A percentile compares a stretch with the other conserved stretches of the same genome.
phyloP scores from a whole-genome alignment of 2,113 vertebrate genomes.

The Microcebus ravelobensis region DNA sequence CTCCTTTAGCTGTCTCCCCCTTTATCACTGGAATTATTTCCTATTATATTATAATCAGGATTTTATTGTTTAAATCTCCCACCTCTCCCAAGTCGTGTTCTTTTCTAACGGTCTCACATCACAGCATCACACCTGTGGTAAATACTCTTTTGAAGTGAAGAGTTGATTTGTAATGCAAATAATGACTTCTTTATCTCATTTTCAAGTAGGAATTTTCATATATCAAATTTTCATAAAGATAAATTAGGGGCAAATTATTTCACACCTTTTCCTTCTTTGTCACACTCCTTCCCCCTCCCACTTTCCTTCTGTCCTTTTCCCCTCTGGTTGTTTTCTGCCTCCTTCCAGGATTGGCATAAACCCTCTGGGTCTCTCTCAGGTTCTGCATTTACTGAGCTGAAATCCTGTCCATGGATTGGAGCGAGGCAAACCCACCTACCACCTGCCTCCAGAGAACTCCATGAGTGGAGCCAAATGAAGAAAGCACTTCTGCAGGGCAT shows the following conservation, averaged over 20 bases:
- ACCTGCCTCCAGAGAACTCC: background rate
- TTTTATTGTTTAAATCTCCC: constrained; percentile 72
- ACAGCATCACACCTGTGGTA: constrained; percentile 76
- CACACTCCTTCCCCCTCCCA: background rate
- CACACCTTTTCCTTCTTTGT: constrained; percentile 58
- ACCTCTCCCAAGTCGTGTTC: constrained; percentile 63
- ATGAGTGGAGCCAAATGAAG: background rate
- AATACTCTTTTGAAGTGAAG: constrained; percentile 77
- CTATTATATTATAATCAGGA: constrained; percentile 54
- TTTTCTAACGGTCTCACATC: constrained; percentile 69
- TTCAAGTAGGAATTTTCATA: constrained; percentile 74
- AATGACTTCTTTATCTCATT: constrained; percentile 77
- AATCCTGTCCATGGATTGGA: background rate
- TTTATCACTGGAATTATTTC: constrained; percentile 64
- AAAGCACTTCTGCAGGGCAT: background rate
- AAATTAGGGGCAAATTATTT: constrained; percentile 65
- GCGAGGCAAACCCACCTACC: background rate
- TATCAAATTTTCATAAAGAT: constrained; percentile 74
- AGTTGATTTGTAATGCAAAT: constrained; percentile 80
- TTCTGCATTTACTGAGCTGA: constrained; percentile 30
- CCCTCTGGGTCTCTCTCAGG: background rate
- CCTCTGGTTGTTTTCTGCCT: constrained; percentile 36
- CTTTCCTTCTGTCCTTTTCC: constrained; percentile 8
- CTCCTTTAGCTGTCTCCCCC: constrained; percentile 35
- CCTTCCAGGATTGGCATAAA: background rate